Conservation (phyloP, 2,113 vertebrate genomes). For the Cromileptes altivelis region DNA sequence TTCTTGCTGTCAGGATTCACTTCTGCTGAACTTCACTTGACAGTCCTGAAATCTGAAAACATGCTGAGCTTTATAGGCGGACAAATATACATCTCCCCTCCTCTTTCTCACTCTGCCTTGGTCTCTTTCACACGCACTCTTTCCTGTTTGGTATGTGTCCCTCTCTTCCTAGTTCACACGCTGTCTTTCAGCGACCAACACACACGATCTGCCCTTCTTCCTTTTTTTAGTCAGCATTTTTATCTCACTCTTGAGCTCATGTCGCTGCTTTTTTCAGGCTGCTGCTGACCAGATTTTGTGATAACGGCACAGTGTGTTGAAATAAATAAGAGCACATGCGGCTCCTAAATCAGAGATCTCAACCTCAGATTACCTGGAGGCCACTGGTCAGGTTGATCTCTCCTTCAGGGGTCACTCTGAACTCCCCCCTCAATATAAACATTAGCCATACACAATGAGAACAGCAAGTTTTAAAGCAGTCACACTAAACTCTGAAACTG, state of each 20-base stretch:
- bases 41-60: constrained; percentile 19
- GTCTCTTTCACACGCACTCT: constrained; percentile 37
- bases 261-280: background rate
- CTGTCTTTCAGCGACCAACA: constrained; percentile 1
- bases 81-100: constrained; percentile 49
- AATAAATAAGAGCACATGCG: background rate
- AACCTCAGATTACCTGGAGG: no score
- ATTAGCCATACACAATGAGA: no score
- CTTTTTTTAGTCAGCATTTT: background rate
- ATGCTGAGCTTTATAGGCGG: constrained; percentile 50
- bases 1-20: constrained; percentile 53
- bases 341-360: background rate
- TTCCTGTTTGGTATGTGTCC: constrained; percentile 36
- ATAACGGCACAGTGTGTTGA: background rate
- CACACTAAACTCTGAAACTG: no score
- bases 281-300: background rate
- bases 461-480: no score
- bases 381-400: no score
- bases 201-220: background rate
- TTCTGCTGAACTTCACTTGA: constrained; percentile 45
- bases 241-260: background rate
- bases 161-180: constrained; percentile 30
- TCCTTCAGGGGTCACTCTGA: no score
- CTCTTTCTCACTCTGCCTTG: constrained; percentile 3
- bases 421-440: no score